A percentile compares a stretch with the other conserved stretches of the same genome.
Evolutionary conservation across 37 sponge, comb jelly and placozoan genomes (phyloP).

Genomic region (Chondrosia reniformis): DNA sequence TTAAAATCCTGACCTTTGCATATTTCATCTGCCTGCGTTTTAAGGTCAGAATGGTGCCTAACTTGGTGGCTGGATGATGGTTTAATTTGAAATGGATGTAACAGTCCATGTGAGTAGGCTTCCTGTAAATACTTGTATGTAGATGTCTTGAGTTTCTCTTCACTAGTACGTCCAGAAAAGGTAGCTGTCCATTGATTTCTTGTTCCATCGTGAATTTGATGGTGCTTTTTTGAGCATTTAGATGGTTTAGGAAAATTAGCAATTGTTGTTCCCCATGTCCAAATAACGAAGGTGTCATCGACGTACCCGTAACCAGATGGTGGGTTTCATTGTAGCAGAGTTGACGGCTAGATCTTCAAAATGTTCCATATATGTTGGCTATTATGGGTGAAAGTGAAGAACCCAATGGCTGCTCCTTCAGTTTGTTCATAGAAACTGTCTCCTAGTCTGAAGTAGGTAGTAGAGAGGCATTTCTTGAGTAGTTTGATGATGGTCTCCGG

Average conservation of each 20-base stretch:
- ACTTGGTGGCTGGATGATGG: too few species aligned
- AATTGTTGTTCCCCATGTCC: constrained; percentile 8
- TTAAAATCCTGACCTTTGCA: too few species aligned
- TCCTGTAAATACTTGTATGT: neutral
- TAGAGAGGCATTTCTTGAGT: neutral
- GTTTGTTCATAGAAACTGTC: constrained; percentile 17
- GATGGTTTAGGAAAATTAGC: neutral
- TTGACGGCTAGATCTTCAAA: neutral
- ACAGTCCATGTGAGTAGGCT: neutral
- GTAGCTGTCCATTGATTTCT: neutral
- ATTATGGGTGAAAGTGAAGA: constrained; percentile 19
- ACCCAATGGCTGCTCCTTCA: constrained; percentile 30
- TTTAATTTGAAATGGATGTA: too few species aligned
- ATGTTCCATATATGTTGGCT: constrained; percentile 21
- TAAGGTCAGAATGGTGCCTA: too few species aligned
- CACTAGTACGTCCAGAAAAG: neutral
- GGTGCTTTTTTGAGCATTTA: neutral
- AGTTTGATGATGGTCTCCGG: neutral
- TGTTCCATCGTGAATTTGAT: constrained; percentile 12
- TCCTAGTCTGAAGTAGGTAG: constrained; percentile 19
- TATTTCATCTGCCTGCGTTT: too few species aligned
- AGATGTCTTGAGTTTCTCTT: neutral
- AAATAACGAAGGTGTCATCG: neutral
- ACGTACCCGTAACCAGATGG: constrained; percentile 3
- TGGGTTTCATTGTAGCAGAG: neutral